These are phyloP conservation scores for Elanus axillaris DNA, from an alignment of 2,113 vertebrate species.

Conservation along the genomic window DNA sequence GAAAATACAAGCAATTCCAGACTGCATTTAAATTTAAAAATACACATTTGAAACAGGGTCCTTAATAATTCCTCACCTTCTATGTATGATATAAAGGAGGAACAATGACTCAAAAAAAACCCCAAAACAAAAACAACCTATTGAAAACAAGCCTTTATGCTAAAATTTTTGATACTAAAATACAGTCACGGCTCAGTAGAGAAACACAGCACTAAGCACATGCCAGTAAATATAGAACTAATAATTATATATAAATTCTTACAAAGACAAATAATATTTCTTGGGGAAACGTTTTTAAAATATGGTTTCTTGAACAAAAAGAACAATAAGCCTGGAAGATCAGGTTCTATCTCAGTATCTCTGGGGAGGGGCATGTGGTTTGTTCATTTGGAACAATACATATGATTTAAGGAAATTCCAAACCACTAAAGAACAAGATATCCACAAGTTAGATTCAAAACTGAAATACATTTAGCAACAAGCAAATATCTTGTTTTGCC, in stretches of 20 bases:
- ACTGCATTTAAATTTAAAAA: slow-evolving; percentile 41
- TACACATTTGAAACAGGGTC: neutral
- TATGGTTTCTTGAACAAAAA: neutral
- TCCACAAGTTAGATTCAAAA: neutral
- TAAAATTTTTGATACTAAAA: neutral
- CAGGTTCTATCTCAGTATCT: neutral
- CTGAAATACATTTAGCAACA: neutral
- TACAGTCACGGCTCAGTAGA: neutral
- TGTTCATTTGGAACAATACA: neutral
- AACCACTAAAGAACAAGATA: neutral
- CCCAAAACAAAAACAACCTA: neutral
- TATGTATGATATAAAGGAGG: neutral
- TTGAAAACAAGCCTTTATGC: neutral
- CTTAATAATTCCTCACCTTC: neutral
- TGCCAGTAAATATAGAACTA: neutral
- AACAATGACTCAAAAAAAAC: neutral
- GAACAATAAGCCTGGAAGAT: neutral
- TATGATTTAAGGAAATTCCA: neutral
- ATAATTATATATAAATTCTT: neutral
- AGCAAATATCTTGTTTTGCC: neutral
- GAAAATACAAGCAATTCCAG: slow-evolving; percentile 52
- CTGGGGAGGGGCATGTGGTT: neutral
- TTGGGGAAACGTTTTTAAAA: neutral
- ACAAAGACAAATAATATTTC: neutral
- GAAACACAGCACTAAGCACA: neutral